phyloP scores from a whole-genome alignment of 2,113 vertebrate species.

The Chloropsis cyanopogon region DNA sequence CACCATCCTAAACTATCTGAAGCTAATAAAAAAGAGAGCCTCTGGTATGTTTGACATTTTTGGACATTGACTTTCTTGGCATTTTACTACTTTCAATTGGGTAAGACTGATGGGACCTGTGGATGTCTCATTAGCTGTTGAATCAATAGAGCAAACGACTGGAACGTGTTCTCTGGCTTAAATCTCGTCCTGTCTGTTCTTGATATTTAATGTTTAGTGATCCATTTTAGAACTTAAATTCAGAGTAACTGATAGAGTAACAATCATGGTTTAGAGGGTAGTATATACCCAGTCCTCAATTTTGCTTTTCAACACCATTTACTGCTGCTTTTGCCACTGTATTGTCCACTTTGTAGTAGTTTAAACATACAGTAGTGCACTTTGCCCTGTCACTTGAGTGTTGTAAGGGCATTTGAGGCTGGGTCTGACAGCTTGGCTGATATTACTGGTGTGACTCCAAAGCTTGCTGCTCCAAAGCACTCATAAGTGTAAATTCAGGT shows the following conservation, averaged over 20 bases:
- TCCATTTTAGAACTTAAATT: not conserved
- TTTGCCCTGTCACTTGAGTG: not conserved
- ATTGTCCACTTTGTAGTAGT: not conserved
- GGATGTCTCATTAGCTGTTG: not conserved
- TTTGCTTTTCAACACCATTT: not conserved
- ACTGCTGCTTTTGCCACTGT: not conserved
- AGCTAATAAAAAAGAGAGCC: slow-evolving; percentile 96
- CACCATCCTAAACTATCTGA: slow-evolving; percentile 96
- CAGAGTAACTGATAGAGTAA: not conserved
- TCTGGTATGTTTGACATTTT: slow-evolving; percentile 79
- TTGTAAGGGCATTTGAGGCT: not conserved
- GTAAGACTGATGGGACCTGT: not conserved
- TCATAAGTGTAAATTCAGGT: not conserved
- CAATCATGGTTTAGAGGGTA: not conserved
- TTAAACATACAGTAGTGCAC: not conserved
- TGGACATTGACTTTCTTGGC: not conserved
- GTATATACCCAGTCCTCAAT: not conserved
- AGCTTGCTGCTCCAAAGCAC: not conserved
- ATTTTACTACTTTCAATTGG: not conserved
- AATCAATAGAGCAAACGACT: not conserved
- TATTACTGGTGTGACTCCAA: not conserved
- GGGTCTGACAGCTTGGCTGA: not conserved
- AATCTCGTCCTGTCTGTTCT: not conserved
- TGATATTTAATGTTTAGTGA: not conserved
- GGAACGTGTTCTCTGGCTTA: not conserved